These are phyloP conservation scores for Falco concolor DNA, from an alignment of 2,797 vertebrate species.

Conservation along the genomic window DNA sequence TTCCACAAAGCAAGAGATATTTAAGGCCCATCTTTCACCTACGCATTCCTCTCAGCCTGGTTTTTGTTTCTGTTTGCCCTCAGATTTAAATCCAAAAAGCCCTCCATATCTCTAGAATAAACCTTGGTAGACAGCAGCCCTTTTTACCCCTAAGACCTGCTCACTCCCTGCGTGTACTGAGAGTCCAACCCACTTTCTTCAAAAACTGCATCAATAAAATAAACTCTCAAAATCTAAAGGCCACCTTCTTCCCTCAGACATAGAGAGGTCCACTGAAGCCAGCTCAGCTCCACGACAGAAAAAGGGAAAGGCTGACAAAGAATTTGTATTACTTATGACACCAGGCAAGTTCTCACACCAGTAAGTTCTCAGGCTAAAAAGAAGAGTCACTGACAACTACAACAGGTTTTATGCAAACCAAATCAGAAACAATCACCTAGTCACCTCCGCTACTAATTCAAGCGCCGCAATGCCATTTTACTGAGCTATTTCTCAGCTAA, in stretches of 20 bases:
- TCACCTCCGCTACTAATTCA: neutral
- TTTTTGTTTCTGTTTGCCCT: neutral
- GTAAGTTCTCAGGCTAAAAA: neutral
- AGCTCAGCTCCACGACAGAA: neutral
- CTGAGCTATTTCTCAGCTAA: neutral
- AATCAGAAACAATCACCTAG: neutral
- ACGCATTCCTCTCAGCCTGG: neutral
- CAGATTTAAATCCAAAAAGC: neutral
- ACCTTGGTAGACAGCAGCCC: neutral
- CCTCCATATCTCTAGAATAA: neutral
- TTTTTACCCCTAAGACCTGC: neutral
- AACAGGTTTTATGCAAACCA: neutral
- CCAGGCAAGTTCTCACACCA: neutral
- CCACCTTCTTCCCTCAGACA: neutral
- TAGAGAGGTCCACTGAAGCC: neutral
- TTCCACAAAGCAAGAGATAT: neutral
- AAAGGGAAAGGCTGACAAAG: neutral
- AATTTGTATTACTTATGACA: neutral
- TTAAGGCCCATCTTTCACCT: neutral
- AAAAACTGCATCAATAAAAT: neutral
- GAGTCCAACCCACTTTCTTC: neutral
- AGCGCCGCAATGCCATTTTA: neutral
- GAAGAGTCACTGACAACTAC: neutral
- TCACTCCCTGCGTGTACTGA: neutral
- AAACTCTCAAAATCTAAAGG: neutral